Percentiles rank a stretch among this genome's conserved stretches.
These are phyloP conservation scores for Dendrocincla fuliginosa DNA, from an alignment of 2,797 vertebrate genomes.

Conservation along the genomic window DNA sequence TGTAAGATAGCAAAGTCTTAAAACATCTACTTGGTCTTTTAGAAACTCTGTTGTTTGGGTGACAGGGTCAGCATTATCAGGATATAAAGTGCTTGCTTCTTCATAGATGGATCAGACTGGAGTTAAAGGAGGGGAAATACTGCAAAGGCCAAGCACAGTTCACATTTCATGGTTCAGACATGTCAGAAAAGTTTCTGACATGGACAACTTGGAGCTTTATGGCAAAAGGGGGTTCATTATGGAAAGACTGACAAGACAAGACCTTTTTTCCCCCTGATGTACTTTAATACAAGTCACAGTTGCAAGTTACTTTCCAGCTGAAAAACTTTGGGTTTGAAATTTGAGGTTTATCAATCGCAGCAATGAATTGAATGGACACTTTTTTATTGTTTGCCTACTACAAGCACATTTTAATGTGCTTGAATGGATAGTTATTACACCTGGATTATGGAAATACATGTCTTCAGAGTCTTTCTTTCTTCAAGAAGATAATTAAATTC, in stretches of 20 bases:
- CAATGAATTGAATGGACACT: not conserved
- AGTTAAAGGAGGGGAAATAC: not conserved
- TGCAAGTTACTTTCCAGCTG: constrained; percentile 56
- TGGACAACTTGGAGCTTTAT: not conserved
- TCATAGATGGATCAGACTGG: not conserved
- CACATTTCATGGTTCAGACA: not conserved
- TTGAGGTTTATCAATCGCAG: constrained; percentile 29
- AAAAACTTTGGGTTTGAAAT: constrained; percentile 6
- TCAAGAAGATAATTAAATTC: constrained; percentile 65
- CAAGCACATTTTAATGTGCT: not conserved
- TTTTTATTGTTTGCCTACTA: not conserved
- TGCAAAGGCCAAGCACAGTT: not conserved
- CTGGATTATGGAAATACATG: not conserved
- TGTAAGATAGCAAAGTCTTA: not conserved
- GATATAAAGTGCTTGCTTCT: not conserved
- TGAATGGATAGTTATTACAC: not conserved
- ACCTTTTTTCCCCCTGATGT: fast-evolving
- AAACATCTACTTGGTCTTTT: not conserved
- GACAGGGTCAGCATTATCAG: not conserved
- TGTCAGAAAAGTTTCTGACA: not conserved
- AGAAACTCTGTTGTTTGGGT: not conserved
- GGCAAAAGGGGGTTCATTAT: not conserved
- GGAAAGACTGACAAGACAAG: constrained; percentile 9
- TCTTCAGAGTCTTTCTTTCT: not conserved
- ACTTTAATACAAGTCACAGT: not conserved